These are phyloP conservation scores for Pygocentrus nattereri DNA, from an alignment of 2,797 vertebrate genomes.

Conservation along the genomic window DNA sequence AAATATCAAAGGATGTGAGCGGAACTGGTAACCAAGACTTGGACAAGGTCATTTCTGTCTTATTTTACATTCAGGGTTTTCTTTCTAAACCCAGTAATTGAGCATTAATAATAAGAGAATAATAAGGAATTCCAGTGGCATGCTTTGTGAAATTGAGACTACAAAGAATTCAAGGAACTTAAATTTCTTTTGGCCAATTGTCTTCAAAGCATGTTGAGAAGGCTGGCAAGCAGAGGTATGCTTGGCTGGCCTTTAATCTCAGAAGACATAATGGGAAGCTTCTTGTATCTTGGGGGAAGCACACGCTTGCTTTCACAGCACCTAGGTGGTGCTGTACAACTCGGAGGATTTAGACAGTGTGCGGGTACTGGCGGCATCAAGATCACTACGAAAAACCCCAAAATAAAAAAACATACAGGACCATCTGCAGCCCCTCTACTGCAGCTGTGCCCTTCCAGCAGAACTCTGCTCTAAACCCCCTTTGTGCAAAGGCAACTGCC, in stretches of 20 bases:
- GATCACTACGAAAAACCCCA: background rate
- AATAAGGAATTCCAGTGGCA: background rate
- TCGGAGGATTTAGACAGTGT: background rate
- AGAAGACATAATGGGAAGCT: background rate
- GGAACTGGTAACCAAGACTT: background rate
- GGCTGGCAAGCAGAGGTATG: background rate
- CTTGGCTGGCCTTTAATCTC: background rate
- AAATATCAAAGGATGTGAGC: background rate
- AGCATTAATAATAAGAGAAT: background rate
- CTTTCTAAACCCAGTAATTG: background rate
- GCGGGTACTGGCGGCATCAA: background rate
- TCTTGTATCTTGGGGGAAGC: background rate
- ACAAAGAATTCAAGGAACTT: background rate
- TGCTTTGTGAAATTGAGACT: background rate
- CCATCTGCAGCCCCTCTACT: background rate
- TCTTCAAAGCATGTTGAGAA: background rate
- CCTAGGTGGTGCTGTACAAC: background rate
- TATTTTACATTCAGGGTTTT: background rate
- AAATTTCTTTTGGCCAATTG: background rate
- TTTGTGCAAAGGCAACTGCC: background rate
- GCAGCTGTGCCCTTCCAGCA: background rate
- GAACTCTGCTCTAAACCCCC: background rate
- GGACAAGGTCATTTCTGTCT: background rate
- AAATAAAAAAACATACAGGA: background rate
- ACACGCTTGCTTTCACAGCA: background rate